Evolutionary conservation across 2,888 invertebrate genomes (phyloP), one percentile per base, ranked within the genome.

Genomic region (Drosophila helvetica): DNA sequence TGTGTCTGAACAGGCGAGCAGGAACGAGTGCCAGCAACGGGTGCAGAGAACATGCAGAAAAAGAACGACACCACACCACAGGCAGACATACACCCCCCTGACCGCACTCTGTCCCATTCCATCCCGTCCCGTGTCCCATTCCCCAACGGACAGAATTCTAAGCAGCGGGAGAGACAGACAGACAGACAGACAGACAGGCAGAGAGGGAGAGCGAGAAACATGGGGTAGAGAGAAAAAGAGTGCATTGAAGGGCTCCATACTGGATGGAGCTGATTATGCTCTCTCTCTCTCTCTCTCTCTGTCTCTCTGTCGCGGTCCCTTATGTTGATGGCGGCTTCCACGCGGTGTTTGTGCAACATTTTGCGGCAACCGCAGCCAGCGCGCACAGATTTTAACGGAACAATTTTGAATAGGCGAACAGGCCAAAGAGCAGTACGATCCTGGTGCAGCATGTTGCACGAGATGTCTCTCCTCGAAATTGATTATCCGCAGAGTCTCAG

Each of bases 1-100:
- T 92, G 92, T 91, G 88, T 86, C 67, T 68, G 82, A 91, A 86
- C 90, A 91, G 92, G 92, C 90, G 80, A 88, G 62, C 92, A 92
- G 91, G 84, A 89, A 46, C 52, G 46, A 18, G 8, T 27, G 27
- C 27, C 38, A 73, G 79, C 55, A 54, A 15, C 46, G 22, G 22
- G 56, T 5, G 33, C 33, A 15, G 27, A 27, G 50, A 53, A 46
- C 54, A 17, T 38, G 38, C 38, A 46, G 53, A 42, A 61, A 57
- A 18, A 25, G 38, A 54, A 43, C 58, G 42, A 38, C 58, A 38
- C 48, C 33, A 45, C 48, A 67, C 22, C 22, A 22, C 5, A 22
- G 22, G 43, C 77, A 70, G 57, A 74, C 77, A 77, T 75, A 59
- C 46, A 58, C 52, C 48, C 53, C 52, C 48, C 53, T 57, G 43